Evolutionary conservation across 2,888 invertebrate genomes (phyloP), one percentile per base, ranked within the genome.

Genomic region (Zhengitettix transpicula): DNA sequence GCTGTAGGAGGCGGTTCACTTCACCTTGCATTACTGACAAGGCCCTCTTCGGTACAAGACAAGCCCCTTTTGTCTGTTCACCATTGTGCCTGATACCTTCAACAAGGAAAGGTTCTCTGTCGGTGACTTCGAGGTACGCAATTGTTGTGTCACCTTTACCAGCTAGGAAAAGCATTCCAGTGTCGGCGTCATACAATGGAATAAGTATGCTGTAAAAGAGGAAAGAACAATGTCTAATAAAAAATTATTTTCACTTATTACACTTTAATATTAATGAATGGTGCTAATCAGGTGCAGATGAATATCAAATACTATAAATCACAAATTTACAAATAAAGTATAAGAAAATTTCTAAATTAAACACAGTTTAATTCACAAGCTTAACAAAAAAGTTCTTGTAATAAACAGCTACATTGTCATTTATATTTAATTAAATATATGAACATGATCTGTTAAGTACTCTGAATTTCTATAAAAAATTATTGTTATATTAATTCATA

Each of bases 1-100:
- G 77, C 69, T 96, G 89, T 59, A 96, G 76, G 55, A 97, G 80
- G 65, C 95, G 77, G 74, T 95, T 93, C 8, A 97, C 96, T 75
- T 97, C 97, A 1, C 94, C 95, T 67, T 91, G 89, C 96, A 97
- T 97, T n/a, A 96, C 92, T 67, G 89, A 85, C 51, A 97, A 75
- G 0, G 92, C 91, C 61, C 93, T 78, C 76, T 97, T 97, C 9
- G 95, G 92, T 55, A 95, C 87, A 63, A 96, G 72, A 67, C 93
- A 92, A 3, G 92, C 92, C 8, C 96, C 96, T 71, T 95, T 94
- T 0, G 93, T 93, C 73, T 96, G 96, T 69, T 95, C 94, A n/a
- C 92, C 83, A 17, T 89, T 88, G 75, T 92, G 90, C 59, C 89
- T 79, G 63, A 89, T 74, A 28, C 95, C 93, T 72, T 93, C 92